Conservation (phyloP, 2,888 invertebrate genomes). For the Platerodrilus igneus region DNA sequence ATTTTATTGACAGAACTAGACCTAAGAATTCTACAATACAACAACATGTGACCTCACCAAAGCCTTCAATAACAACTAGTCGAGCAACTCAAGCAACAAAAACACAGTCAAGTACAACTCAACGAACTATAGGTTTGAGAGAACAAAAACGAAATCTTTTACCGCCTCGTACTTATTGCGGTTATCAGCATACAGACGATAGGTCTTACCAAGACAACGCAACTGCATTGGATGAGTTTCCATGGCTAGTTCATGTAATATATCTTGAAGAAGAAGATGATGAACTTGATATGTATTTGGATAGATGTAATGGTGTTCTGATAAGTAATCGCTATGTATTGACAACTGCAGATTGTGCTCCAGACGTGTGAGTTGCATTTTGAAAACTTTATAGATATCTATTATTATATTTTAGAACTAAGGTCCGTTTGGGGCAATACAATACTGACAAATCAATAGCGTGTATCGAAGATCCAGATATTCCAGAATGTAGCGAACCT, state of each 20-base stretch:
- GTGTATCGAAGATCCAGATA: slow-evolving; percentile 2
- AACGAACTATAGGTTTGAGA: too few relatives aligned
- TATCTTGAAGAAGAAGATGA: slow-evolving; percentile 7
- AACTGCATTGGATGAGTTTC: slow-evolving; percentile 6
- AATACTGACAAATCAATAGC: neutral
- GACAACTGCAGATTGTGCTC: slow-evolving; percentile 5
- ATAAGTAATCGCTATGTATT: slow-evolving; percentile 7
- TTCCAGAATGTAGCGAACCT: slow-evolving; percentile 6
- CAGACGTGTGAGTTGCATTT: slow-evolving; percentile 4
- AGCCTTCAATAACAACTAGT: neutral
- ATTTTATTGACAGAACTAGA: slow-evolving; percentile 4
- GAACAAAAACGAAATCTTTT: slow-evolving; percentile 4
- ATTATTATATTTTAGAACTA: slow-evolving; percentile 1
- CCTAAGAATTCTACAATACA: neutral
- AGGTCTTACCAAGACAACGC: neutral
- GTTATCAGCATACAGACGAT: slow-evolving; percentile 4
- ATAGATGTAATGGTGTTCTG: slow-evolving; percentile 9
- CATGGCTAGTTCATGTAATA: slow-evolving; percentile 4
- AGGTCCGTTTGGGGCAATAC: slow-evolving; percentile 7
- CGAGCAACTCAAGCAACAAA: too few relatives aligned
- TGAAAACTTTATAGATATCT: neutral
- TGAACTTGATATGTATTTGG: slow-evolving; percentile 4
- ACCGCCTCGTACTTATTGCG: slow-evolving; percentile 1
- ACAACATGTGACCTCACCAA: neutral
- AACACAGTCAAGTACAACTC: slow-evolving; percentile 1